Base-by-base conservation (phyloP, 2,797 vertebrate species). In the Microctenopoma stevenorrisi region DNA sequence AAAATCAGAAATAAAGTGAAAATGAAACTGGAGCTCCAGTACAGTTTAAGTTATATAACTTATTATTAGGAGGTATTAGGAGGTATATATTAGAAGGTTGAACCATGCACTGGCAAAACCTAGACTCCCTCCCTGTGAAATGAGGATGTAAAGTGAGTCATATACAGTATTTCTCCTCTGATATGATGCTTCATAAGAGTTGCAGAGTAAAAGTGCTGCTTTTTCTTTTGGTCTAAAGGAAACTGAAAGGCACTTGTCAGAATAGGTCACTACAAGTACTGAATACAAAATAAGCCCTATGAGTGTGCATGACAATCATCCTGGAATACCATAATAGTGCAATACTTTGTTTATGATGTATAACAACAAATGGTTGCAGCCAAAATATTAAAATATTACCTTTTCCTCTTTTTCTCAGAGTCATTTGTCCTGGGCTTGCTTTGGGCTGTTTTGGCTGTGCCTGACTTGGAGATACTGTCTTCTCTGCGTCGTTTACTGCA, bases 401-500 rank as follows among this genome's bases (percentile, higher is more conserved):
- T 98, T 96, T 99, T 99, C 89, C 97, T 96, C 94, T 97, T 99
- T 91, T 94, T 95, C 91, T 98, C 98, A 2, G 95, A 92, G 85
- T 98, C 97, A 78, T 89, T 96, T 83, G 95, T 92, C 93, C 94
- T 95, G 90, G 96, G 94, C 89, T 96, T 98, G 92, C 94, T 96
- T 92, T 96, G 96, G 82, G 96, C 90, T 67, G 95, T 90, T 91
- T 96, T 97, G 86, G 95, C 93, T 62, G 94, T 91, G 2, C 77
- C 75, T 14, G 95, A 96, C 86, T 92, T 95, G 64, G 95, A 95
- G 85, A 95, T 95, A 75, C 95, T 95, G 86, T 96, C 96, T 60
- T 98, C 97, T 86, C 97, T 94, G 65, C 91, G 93, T 56, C 97
- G 94, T 85, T 98, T 99, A 93, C 91, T 91, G 93, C 66, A 79